phyloP scores from a whole-genome alignment of 2,113 vertebrate genomes.

The Xyrauchen texanus region DNA sequence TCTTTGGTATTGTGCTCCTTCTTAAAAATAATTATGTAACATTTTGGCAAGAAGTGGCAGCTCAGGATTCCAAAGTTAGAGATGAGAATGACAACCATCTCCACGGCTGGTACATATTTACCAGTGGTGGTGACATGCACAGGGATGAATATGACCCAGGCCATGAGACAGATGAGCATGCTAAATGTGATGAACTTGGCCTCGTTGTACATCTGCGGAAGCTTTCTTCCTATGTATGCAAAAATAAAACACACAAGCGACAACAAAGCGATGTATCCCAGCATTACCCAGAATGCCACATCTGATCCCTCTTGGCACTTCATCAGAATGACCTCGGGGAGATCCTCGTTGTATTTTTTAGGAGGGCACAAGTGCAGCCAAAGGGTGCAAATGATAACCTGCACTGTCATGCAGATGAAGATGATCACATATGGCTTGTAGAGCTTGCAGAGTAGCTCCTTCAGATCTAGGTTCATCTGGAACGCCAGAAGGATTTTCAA shows the following conservation, averaged over 20 bases:
- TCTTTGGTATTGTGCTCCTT: constrained; percentile 84
- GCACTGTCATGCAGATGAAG: constrained; percentile 73
- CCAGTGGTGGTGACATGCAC: constrained; percentile 82
- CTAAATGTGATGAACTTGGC: constrained; percentile 90
- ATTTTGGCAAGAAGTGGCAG: constrained; percentile 88
- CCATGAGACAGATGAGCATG: constrained; percentile 89
- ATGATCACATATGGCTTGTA: constrained; percentile 76
- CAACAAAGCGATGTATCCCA: constrained; percentile 79
- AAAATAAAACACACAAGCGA: constrained; percentile 84
- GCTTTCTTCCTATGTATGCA: constrained; percentile 86
- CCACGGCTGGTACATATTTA: constrained; percentile 83
- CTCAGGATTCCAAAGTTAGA: constrained; percentile 86
- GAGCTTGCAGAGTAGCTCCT: constrained; percentile 71
- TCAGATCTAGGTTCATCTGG: constrained; percentile 80
- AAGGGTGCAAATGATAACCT: constrained; percentile 74
- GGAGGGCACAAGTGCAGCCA: constrained; percentile 82
- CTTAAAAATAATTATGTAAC: constrained; percentile 84
- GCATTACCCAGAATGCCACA: constrained; percentile 80
- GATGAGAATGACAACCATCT: constrained; percentile 87
- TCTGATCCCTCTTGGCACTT: constrained; percentile 82
- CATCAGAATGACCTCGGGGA: constrained; percentile 72
- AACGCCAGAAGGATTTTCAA: constrained; percentile 89
- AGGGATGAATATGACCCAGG: constrained; percentile 86
- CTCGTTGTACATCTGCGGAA: constrained; percentile 88
- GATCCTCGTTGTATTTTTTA: constrained; percentile 56